Percentiles rank a stretch among this genome's conserved stretches.
phyloP scores from a whole-genome alignment of 2,888 invertebrate genomes.

The Xiphydria camelus region DNA sequence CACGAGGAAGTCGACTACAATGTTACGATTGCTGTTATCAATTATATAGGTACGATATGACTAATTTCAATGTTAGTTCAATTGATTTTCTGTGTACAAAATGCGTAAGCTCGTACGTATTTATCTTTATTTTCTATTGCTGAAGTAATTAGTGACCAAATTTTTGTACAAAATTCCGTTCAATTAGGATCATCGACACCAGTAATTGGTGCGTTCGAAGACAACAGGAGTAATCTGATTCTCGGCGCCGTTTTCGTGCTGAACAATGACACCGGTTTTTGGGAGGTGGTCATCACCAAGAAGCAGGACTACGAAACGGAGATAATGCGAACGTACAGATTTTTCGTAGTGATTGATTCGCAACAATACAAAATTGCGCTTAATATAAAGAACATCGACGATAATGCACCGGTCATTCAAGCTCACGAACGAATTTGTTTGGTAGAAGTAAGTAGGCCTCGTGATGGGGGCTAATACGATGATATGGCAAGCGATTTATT shows the following conservation, averaged over 20 bases:
- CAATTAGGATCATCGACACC: constrained; percentile 18
- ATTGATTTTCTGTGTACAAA: neutral
- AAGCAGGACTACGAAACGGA: constrained; percentile 64
- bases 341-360: constrained; percentile 47
- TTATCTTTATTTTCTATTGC: too few relatives aligned
- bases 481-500: too few relatives aligned
- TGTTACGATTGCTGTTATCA: constrained; percentile 58
- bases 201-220: constrained; percentile 18
- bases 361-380: constrained; percentile 54
- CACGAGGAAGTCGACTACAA: constrained; percentile 59
- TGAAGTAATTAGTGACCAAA: constrained; percentile 3
- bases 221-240: constrained; percentile 21
- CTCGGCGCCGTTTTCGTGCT: constrained; percentile 27
- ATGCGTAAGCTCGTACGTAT: too few relatives aligned
- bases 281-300: constrained; percentile 40
- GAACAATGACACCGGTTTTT: constrained; percentile 15
- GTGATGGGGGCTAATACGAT: too few relatives aligned
- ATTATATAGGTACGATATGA: constrained; percentile 55
- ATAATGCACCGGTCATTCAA: constrained; percentile 61
- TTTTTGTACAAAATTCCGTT: neutral
- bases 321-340: constrained; percentile 58
- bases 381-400: constrained; percentile 61
- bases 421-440: constrained; percentile 54
- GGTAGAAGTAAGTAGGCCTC: constrained; percentile 59
- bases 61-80: neutral